Evolutionary conservation across 1,140 invertebrate genomes (phyloP).

Genomic region (Trichonephila inaurata): DNA sequence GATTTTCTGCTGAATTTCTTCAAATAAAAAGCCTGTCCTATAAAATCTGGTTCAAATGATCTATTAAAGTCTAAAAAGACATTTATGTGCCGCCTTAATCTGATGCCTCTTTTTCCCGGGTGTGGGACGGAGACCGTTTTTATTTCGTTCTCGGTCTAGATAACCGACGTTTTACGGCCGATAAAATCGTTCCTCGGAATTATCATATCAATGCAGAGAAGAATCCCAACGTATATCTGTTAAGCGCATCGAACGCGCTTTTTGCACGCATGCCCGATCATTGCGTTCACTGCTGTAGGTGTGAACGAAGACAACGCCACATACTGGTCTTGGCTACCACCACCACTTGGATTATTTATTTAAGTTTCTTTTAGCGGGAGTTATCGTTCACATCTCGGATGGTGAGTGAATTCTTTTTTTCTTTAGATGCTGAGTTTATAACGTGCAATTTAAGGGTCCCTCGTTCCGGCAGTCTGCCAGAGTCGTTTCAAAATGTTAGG

Average conservation of each 20-base stretch:
- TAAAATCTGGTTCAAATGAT: no score
- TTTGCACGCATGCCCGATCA: conserved; percentile 23
- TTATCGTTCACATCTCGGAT: not conserved
- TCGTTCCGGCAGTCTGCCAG: not conserved
- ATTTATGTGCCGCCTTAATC: no score
- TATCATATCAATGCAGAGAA: conserved; percentile 27
- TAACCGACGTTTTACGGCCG: not conserved
- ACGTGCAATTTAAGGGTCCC: no score
- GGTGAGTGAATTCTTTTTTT: not conserved
- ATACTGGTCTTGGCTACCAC: not conserved
- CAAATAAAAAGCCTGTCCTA: no score
- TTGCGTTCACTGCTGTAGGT: conserved; percentile 10
- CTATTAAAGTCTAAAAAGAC: no score
- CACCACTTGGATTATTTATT: not conserved
- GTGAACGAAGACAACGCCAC: not conserved
- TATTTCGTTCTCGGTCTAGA: conserved; percentile 30
- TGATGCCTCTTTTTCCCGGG: no score
- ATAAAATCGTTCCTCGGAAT: not conserved
- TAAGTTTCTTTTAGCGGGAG: not conserved
- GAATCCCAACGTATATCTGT: conserved; percentile 23
- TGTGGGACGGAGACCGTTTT: not conserved
- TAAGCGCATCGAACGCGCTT: conserved; percentile 2
- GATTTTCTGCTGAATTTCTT: no score
- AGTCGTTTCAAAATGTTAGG: no score
- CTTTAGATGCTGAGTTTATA: not conserved